Evolutionary conservation across 2,888 invertebrate genomes (phyloP), one percentile per base, ranked within the genome.

Genomic region (Desoria tigrina): DNA sequence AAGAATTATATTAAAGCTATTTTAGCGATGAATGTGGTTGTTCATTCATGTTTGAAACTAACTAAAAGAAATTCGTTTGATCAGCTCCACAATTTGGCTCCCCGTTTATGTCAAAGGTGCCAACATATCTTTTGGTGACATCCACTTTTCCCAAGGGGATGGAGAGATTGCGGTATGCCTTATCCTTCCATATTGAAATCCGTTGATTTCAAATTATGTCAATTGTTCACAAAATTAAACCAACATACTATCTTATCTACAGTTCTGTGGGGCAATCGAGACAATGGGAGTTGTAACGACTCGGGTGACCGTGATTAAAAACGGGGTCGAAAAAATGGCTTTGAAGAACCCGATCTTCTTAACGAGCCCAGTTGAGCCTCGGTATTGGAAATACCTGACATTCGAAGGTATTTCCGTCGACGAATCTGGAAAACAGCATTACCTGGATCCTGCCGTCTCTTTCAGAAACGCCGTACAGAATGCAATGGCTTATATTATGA

Each of bases 231-330:
- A 39, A 39, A 14, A 11, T 39, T 39, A 39, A 39, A n/a, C n/a
- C n/a, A n/a, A n/a, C n/a, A n/a, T n/a, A 42, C 53, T 11, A 49
- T n/a, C 11, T 49, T 49, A 7, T 49, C 7, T 49, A 7, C 42
- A 70, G 71, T 61, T 73, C 21, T 73, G 73, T 28, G 73, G 73
- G n/a, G 73, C 58, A 14, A 71, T 73, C 27, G 73, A 73, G 64
- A 73, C 69, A n/a, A 21, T 61, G 11, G 73, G 73, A 24, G 64
- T 59, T 7, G 37, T 71, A 11, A 73, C 73, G 1, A 54, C 68
- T 0, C 57, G 69, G 28, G 54, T 60, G 0, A 61, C 56, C 21
- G 56, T 73, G 1, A 66, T 73, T 56, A 71, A 71, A 49, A 66
- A 69, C 32, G 73, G 73, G 4, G 65, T 73, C 54, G 27, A 26